phyloP scores from a whole-genome alignment of 2,888 invertebrate genomes.

The Drosophila multiciliata region DNA sequence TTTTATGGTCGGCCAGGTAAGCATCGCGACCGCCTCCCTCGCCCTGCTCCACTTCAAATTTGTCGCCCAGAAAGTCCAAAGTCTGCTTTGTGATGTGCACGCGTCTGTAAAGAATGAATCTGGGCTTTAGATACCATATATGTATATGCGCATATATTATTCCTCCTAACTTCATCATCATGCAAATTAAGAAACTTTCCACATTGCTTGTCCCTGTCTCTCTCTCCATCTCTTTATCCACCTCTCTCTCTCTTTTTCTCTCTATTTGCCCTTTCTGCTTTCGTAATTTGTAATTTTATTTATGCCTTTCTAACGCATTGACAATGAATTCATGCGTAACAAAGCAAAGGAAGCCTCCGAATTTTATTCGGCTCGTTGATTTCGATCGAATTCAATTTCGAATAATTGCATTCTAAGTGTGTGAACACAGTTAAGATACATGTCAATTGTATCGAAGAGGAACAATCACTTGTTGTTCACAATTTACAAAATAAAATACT shows the following conservation, averaged over 20 bases:
- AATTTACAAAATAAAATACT: neutral
- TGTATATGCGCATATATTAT: neutral
- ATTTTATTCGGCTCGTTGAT: conserved; percentile 64
- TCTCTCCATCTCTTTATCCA: too few species aligned
- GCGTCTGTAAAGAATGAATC: conserved; percentile 86
- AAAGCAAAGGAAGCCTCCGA: conserved; percentile 35
- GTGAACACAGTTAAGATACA: conserved; percentile 17
- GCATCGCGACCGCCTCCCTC: conserved; percentile 92
- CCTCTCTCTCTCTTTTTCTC: neutral
- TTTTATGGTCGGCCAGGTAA: conserved; percentile 94
- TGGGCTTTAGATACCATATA: conserved; percentile 8
- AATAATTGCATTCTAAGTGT: conserved; percentile 62
- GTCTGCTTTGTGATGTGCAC: conserved; percentile 96
- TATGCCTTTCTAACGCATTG: conserved; percentile 40
- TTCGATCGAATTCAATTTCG: conserved; percentile 69
- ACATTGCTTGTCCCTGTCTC: neutral
- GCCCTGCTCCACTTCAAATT: conserved; percentile 94
- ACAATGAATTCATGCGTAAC: conserved; percentile 53
- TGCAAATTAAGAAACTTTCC: conserved; percentile 33
- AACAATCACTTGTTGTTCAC: neutral
- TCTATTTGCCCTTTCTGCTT: conserved; percentile 4
- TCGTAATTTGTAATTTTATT: conserved; percentile 48
- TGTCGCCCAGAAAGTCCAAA: conserved; percentile 91
- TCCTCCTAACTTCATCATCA: conserved; percentile 11
- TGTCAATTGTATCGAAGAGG: conserved; percentile 9